Evolutionary conservation across 2,888 invertebrate species (phyloP).

Genomic region (Drosophila phalerata): DNA sequence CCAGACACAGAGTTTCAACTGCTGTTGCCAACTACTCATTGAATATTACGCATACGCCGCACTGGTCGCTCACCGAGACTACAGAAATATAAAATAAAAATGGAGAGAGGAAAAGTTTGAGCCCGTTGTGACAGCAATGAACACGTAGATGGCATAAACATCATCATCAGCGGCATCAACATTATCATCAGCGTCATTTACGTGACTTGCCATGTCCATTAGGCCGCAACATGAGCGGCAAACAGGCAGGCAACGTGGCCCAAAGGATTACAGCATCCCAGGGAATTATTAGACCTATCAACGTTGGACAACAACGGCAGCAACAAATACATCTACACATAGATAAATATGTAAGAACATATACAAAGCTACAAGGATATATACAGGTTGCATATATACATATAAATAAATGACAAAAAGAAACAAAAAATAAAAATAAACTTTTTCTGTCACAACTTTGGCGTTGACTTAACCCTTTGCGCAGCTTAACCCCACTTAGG

Average conservation of each 20-base stretch:
- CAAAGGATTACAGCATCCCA: conserved; percentile 74
- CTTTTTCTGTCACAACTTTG: conserved; percentile 56
- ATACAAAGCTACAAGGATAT: not conserved
- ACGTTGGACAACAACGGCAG: conserved; percentile 40
- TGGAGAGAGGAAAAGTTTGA: conserved; percentile 35
- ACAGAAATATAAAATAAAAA: not conserved
- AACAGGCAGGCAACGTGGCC: conserved; percentile 49
- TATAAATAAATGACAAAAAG: conserved; percentile 6
- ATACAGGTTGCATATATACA: conserved; percentile 5
- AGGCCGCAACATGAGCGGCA: conserved; percentile 45
- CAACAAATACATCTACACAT: conserved; percentile 10
- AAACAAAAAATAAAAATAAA: conserved; percentile 27
- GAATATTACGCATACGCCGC: conserved; percentile 73
- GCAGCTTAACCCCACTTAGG: conserved; percentile 71
- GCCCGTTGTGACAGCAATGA: conserved; percentile 70
- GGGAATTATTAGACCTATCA: conserved; percentile 79
- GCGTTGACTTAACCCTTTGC: conserved; percentile 63
- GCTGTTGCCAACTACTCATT: conserved; percentile 64
- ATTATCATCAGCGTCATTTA: conserved; percentile 69
- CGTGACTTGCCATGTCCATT: conserved; percentile 75
- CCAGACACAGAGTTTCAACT: conserved; percentile 49
- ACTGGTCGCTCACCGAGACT: conserved; percentile 27
- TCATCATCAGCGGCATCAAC: conserved; percentile 67
- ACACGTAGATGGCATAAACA: conserved; percentile 72
- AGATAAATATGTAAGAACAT: conserved; percentile 8